These are phyloP conservation scores for Cataglyphis livida DNA, from an alignment of 2,888 invertebrate genomes.

Conservation along the genomic window DNA sequence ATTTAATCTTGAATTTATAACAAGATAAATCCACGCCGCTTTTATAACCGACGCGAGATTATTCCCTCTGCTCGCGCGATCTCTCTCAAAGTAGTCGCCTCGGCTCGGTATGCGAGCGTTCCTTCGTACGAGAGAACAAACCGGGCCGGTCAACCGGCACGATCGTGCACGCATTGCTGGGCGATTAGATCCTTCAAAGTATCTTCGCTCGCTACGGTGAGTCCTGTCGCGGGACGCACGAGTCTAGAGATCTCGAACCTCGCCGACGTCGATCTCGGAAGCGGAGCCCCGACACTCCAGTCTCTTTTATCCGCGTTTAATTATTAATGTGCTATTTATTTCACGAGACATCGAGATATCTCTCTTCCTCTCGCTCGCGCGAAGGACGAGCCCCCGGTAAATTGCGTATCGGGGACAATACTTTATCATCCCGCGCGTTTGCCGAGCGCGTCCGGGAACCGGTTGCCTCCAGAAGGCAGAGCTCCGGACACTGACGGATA, in stretches of 20 bases:
- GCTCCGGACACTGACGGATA: conserved; percentile 82
- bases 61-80: neutral
- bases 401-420: conserved; percentile 57
- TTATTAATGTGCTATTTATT: conserved; percentile 14
- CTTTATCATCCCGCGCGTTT: conserved; percentile 52
- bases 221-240: conserved; percentile 40
- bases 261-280: conserved; percentile 11
- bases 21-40: neutral
- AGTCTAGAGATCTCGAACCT: neutral
- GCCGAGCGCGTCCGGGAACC: conserved; percentile 62
- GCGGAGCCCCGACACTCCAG: neutral
- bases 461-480: conserved; percentile 69
- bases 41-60: conserved; percentile 17
- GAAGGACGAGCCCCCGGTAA: conserved; percentile 53
- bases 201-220: conserved; percentile 38
- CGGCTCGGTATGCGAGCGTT: conserved; percentile 37
- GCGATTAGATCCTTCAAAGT: conserved; percentile 77
- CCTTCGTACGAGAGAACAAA: conserved; percentile 67
- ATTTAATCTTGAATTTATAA: neutral
- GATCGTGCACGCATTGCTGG: conserved; percentile 79
- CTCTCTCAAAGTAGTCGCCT: conserved; percentile 1
- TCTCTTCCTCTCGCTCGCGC: neutral
- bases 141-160: conserved; percentile 77
- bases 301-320: neutral
- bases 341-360: neutral